These are phyloP conservation scores for Dexiosoma caninum DNA, from an alignment of 2,888 invertebrate species.

Conservation along the genomic window DNA sequence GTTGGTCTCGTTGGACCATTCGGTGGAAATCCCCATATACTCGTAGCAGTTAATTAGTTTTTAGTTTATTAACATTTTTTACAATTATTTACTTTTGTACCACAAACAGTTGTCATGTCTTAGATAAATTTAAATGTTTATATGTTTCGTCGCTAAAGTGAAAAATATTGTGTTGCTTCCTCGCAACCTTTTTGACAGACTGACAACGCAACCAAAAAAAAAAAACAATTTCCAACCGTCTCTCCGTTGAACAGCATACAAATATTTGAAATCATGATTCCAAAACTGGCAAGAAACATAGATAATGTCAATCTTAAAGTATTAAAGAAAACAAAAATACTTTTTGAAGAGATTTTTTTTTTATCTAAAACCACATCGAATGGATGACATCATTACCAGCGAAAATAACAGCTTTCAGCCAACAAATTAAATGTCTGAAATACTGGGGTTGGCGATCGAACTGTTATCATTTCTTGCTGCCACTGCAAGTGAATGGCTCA, in stretches of 20 bases:
- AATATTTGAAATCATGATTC: background rate
- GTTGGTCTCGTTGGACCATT: too few relatives aligned
- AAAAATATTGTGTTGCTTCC: constrained; percentile 3
- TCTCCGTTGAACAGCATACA: background rate
- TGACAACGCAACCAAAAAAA: background rate
- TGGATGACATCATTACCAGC: constrained; percentile 11
- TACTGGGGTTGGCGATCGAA: too few relatives aligned
- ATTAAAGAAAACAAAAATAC: background rate
- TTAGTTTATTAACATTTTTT: background rate
- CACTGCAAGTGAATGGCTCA: too few relatives aligned
- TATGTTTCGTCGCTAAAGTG: background rate
- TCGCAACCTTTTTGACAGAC: constrained; percentile 19
- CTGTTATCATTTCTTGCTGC: too few relatives aligned
- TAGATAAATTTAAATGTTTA: background rate
- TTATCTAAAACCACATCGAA: constrained; percentile 35
- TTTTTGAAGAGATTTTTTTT: constrained; percentile 2
- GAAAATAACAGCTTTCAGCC: background rate
- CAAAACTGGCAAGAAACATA: background rate
- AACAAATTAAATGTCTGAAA: background rate
- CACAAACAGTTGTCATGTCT: background rate
- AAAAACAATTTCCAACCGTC: background rate
- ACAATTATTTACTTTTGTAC: background rate
- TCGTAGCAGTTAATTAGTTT: too few relatives aligned
- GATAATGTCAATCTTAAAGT: constrained; percentile 34
- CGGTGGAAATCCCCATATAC: too few relatives aligned